Evolutionary conservation across 2,888 invertebrate genomes (phyloP).

Genomic region (Nycteola revayana): DNA sequence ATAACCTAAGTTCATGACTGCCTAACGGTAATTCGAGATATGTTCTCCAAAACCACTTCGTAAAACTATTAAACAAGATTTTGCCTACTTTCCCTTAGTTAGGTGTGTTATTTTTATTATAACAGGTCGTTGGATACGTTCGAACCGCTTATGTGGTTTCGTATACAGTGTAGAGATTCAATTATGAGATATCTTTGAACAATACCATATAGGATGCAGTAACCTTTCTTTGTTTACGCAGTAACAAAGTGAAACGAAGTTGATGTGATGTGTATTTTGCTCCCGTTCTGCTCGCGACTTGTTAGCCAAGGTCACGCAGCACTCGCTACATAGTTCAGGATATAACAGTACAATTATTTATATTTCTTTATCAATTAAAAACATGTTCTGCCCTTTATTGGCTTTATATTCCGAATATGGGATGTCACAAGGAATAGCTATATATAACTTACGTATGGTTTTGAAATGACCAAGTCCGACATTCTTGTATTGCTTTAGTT

Average conservation of each 20-base stretch:
- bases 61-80: conserved; percentile 37
- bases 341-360: conserved; percentile 7
- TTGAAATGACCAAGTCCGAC: too few relatives aligned
- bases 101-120: conserved; percentile 31
- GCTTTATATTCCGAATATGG: conserved; percentile 8
- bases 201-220: conserved; percentile 62
- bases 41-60: conserved; percentile 29
- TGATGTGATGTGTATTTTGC: conserved; percentile 38
- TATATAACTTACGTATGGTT: too few relatives aligned
- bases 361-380: conserved; percentile 17
- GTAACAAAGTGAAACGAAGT: conserved; percentile 53
- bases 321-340: conserved; percentile 14
- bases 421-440: too few relatives aligned
- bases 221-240: conserved; percentile 64
- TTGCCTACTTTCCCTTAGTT: conserved; percentile 35
- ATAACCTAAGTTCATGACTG: conserved; percentile 36
- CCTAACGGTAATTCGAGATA: conserved; percentile 33
- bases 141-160: conserved; percentile 27
- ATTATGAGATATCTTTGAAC: conserved; percentile 69
- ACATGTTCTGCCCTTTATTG: conserved; percentile 13
- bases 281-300: conserved; percentile 45
- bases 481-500: too few relatives aligned
- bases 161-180: conserved; percentile 60
- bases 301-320: conserved; percentile 32
- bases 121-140: conserved; percentile 27